phyloP scores from a whole-genome alignment of 2,113 vertebrate species.

The Hemicordylus capensis region DNA sequence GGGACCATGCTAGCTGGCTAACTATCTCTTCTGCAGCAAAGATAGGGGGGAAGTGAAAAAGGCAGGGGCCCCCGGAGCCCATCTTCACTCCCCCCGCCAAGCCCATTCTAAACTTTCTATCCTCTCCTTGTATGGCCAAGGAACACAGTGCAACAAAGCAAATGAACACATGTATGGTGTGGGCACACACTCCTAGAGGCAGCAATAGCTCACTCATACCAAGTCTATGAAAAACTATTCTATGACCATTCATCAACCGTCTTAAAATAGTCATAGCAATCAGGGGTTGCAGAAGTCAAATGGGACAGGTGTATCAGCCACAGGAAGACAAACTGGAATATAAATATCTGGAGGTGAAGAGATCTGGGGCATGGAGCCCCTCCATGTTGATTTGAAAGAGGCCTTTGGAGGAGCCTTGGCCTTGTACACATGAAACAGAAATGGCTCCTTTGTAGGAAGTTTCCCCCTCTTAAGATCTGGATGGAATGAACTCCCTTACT shows the following conservation, averaged over 20 bases:
- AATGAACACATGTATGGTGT: background rate
- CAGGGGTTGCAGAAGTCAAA: fast-evolving
- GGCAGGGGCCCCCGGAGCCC: too few relatives aligned
- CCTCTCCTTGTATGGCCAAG: background rate
- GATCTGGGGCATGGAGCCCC: background rate
- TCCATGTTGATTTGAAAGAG: background rate
- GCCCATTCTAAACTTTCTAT: too few relatives aligned
- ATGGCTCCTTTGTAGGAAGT: background rate
- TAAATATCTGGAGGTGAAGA: background rate
- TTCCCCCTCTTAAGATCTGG: slow-evolving; percentile 26
- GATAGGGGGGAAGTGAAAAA: too few relatives aligned
- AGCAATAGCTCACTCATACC: background rate
- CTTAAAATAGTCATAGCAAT: background rate
- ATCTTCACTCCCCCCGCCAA: too few relatives aligned
- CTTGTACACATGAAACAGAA: fast-evolving
- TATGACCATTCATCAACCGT: background rate
- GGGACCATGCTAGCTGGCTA: too few relatives aligned
- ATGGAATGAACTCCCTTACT: slow-evolving; percentile 30
- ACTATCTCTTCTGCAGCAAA: too few relatives aligned
- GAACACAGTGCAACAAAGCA: too few relatives aligned
- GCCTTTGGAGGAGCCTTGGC: fast-evolving
- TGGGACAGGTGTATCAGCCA: fast-evolving
- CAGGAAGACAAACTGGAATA: background rate
- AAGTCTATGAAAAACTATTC: background rate
- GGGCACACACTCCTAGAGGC: background rate